Conservation (phyloP, 2,797 vertebrate species). For the Peromyscus nudipes region DNA sequence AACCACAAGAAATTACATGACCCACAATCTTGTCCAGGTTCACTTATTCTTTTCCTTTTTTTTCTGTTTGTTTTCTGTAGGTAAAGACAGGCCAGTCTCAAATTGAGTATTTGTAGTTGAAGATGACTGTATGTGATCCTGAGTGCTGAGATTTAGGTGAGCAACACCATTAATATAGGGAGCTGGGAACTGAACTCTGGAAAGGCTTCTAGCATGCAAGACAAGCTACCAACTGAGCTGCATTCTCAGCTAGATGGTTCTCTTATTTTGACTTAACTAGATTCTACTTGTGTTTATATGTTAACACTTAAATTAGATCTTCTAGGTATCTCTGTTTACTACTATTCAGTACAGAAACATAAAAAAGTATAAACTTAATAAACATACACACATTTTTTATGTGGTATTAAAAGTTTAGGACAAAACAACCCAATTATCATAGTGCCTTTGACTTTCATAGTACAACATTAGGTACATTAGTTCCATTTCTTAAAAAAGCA, state of each 20-base stretch:
- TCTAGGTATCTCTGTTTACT: not conserved
- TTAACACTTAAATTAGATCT: not conserved
- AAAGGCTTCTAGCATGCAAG: not conserved
- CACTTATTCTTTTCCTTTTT: not conserved
- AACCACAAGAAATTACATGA: slow-evolving; percentile 11
- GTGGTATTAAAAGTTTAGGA: slow-evolving; percentile 28
- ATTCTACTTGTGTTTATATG: not conserved
- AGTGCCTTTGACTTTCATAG: not conserved
- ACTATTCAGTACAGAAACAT: not conserved
- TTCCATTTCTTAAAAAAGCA: not conserved
- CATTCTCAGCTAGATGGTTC: not conserved
- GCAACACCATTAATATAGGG: not conserved
- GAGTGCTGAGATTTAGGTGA: not conserved
- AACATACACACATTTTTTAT: not conserved
- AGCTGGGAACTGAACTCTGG: not conserved
- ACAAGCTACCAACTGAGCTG: not conserved
- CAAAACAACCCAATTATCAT: not conserved
- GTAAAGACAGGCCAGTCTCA: not conserved
- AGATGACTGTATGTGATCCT: not conserved
- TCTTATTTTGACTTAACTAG: slow-evolving; percentile 27
- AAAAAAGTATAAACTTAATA: slow-evolving; percentile 15
- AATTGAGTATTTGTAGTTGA: not conserved
- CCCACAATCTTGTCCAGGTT: not conserved
- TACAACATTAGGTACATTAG: not conserved
- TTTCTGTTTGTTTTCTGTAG: too few species aligned